Evolutionary conservation across 2,113 vertebrate genomes (phyloP).

Genomic region (Trogon surrucura): DNA sequence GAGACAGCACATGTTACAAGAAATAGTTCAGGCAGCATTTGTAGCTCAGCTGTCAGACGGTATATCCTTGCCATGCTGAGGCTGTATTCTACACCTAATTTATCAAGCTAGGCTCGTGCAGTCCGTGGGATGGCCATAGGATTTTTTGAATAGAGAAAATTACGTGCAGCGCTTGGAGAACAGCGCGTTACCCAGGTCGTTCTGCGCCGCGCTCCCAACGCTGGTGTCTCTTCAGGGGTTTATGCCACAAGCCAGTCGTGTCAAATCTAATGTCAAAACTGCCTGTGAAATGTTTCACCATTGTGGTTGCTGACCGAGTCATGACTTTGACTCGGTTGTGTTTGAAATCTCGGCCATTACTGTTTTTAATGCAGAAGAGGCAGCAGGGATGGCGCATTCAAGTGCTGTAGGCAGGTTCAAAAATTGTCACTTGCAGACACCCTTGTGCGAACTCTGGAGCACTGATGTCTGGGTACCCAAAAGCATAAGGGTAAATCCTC

Average conservation of each 20-base stretch:
- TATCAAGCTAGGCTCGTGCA: not conserved
- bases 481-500: not conserved
- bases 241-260: not conserved
- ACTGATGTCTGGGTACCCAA: not conserved
- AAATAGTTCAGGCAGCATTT: not conserved
- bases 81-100: not conserved
- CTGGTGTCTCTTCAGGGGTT: not conserved
- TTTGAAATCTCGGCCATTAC: not conserved
- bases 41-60: not conserved
- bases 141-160: not conserved
- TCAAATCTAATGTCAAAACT: not conserved
- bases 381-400: accelerated
- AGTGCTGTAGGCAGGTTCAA: not conserved
- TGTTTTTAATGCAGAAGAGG: not conserved
- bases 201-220: not conserved
- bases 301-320: not conserved
- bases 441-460: not conserved
- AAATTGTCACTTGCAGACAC: not conserved
- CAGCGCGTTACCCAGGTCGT: accelerated
- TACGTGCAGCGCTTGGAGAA: not conserved
- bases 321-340: not conserved
- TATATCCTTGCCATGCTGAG: not conserved
- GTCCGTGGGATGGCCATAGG: not conserved
- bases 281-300: not conserved
- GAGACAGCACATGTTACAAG: not conserved